Conservation (phyloP, 2,888 invertebrate species). For the Tipula confusa region DNA sequence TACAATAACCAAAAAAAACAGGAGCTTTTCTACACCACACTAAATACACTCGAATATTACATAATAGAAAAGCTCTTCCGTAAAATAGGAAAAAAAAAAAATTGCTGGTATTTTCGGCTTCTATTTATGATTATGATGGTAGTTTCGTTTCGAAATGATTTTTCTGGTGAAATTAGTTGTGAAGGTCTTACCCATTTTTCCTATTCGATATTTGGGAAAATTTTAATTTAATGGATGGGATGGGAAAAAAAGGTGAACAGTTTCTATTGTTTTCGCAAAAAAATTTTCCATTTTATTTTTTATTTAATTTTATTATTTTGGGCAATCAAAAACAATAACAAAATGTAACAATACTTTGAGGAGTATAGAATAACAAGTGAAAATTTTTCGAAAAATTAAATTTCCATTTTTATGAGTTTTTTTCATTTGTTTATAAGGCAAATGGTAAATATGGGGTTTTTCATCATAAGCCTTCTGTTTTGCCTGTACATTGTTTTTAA, state of each 20-base stretch:
- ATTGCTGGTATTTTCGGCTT: neutral
- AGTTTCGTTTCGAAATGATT: neutral
- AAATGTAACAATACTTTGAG: neutral
- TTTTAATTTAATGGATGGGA: neutral
- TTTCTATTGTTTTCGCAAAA: neutral
- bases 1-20: neutral
- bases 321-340: neutral
- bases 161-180: neutral
- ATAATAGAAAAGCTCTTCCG: neutral
- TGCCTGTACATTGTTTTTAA: neutral
- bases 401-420: neutral
- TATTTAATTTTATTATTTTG: neutral
- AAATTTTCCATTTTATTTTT: too few relatives aligned
- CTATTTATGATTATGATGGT: slow-evolving; percentile 1
- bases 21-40: neutral
- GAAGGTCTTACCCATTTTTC: neutral
- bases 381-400: neutral
- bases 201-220: neutral
- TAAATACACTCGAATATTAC: neutral
- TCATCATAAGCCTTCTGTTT: neutral
- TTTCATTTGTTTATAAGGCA: neutral
- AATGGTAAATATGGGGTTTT: too few relatives aligned
- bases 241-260: neutral
- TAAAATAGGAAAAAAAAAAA: neutral
- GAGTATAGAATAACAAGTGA: neutral